These are phyloP conservation scores for Micromys minutus DNA, from an alignment of 2,113 vertebrate species.

Conservation along the genomic window DNA sequence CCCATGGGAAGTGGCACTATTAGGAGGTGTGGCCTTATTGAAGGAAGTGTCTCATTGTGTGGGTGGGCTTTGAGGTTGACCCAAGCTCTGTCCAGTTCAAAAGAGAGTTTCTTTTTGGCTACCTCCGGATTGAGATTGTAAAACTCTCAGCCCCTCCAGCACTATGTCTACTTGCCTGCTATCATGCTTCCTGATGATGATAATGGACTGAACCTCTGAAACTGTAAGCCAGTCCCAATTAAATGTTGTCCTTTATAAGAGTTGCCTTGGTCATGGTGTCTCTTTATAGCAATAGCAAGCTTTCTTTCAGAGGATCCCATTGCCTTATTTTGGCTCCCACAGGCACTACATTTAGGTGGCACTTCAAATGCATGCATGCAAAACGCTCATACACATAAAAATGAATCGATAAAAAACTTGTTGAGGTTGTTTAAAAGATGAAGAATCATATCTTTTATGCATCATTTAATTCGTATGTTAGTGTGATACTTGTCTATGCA, in stretches of 20 bases:
- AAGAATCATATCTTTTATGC: background rate
- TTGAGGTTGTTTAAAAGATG: background rate
- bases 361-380: background rate
- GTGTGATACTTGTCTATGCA: background rate
- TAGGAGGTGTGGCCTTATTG: too few species aligned
- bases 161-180: too few species aligned
- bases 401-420: background rate
- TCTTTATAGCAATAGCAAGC: background rate
- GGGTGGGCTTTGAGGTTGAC: too few species aligned
- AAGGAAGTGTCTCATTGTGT: too few species aligned
- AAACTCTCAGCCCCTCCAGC: too few species aligned
- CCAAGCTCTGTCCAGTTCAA: too few species aligned
- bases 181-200: background rate
- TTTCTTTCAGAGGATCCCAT: background rate
- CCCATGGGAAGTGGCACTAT: too few species aligned
- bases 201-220: too few species aligned
- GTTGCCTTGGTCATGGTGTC: background rate
- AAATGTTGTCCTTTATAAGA: too few species aligned
- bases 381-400: background rate
- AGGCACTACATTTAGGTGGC: background rate
- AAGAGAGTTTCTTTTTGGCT: too few species aligned
- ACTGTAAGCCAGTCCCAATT: too few species aligned
- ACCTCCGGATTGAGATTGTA: too few species aligned
- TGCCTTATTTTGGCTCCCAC: background rate
- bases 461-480: background rate